phyloP scores from a whole-genome alignment of 2,797 vertebrate species.

The Platyrinchus mystaceus region DNA sequence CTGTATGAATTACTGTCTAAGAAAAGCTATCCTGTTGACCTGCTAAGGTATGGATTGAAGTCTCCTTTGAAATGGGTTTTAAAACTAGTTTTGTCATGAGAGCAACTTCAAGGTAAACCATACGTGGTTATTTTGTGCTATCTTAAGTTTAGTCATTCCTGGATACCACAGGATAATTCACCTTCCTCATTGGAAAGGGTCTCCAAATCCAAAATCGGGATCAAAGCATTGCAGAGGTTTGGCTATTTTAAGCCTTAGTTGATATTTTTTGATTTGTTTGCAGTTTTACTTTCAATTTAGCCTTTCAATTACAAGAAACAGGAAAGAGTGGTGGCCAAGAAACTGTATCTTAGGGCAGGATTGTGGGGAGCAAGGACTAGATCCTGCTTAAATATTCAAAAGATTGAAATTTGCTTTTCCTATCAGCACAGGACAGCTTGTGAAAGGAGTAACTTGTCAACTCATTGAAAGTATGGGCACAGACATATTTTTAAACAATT shows the following conservation, averaged over 20 bases:
- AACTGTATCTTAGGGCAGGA: background rate
- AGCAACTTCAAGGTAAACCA: background rate
- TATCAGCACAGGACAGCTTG: conserved; percentile 75
- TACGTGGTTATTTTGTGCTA: background rate
- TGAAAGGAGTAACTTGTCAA: conserved; percentile 77
- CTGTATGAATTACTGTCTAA: conserved; percentile 74
- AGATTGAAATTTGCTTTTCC: background rate
- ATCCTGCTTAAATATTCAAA: background rate
- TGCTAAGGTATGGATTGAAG: conserved; percentile 74
- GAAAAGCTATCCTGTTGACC: conserved; percentile 37
- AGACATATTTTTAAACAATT: conserved; percentile 63
- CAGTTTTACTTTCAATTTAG: background rate
- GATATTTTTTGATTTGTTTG: background rate
- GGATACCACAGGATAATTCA: background rate
- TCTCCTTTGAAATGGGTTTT: background rate
- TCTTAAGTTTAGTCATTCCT: background rate
- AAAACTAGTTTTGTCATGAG: background rate
- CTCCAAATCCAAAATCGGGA: background rate
- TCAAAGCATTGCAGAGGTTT: background rate
- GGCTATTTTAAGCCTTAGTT: background rate
- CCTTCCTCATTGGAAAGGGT: background rate
- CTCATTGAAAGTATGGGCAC: conserved; percentile 71
- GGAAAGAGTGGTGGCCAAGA: background rate
- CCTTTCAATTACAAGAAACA: background rate
- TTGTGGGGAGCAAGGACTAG: background rate